Conservation (phyloP, 2,888 invertebrate species). For the Arctia plantaginis region DNA sequence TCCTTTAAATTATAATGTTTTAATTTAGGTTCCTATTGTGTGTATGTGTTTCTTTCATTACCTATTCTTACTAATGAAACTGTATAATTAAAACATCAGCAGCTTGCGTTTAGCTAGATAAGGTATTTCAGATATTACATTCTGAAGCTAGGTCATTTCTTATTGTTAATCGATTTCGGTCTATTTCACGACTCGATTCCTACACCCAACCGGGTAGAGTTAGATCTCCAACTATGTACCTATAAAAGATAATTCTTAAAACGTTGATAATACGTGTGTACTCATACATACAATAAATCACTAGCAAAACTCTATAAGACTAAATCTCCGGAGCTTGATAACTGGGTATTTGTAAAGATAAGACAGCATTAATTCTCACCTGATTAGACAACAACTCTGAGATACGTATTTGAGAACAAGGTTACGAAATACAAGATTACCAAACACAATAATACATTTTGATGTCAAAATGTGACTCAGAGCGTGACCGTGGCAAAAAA, state of each 20-base stretch:
- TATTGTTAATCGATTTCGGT: neutral
- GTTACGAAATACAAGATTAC: constrained; percentile 11
- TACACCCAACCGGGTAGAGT: neutral
- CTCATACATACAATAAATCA: neutral
- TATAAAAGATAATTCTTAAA: neutral
- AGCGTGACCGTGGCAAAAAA: constrained; percentile 44
- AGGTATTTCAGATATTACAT: neutral
- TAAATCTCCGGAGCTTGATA: neutral
- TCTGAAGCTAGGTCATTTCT: neutral
- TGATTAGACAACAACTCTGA: neutral
- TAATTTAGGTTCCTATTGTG: neutral
- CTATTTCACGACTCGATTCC: neutral
- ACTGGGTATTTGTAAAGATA: constrained; percentile 2
- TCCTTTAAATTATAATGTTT: neutral
- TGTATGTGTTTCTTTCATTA: neutral
- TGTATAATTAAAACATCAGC: neutral
- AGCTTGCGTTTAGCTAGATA: neutral
- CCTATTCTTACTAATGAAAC: neutral
- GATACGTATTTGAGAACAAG: constrained; percentile 9
- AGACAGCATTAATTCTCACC: neutral
- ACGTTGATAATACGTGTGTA: neutral
- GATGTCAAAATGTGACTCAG: constrained; percentile 39
- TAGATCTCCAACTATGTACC: neutral
- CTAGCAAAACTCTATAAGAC: neutral
- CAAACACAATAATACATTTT: constrained; percentile 11